phyloP scores from a whole-genome alignment of 2,888 invertebrate genomes.

The Trachelus troglodyta region DNA sequence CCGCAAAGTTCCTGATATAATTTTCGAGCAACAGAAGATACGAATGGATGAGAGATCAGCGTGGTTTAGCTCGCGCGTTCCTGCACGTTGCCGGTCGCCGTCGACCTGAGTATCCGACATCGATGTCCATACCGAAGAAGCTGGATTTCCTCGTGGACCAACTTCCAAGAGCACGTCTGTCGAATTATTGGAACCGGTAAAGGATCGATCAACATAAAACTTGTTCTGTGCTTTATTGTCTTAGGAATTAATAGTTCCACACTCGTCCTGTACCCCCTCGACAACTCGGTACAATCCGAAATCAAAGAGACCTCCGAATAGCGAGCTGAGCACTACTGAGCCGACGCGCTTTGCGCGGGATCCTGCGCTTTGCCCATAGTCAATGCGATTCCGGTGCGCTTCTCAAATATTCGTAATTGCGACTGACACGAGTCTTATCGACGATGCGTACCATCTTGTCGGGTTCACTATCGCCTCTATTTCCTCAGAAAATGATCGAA shows the following conservation, averaged over 20 bases:
- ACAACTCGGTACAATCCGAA: too few species aligned
- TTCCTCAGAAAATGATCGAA: neutral
- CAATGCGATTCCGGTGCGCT: too few species aligned
- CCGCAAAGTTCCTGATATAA: conserved; percentile 40
- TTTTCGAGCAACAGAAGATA: conserved; percentile 45
- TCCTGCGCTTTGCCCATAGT: too few species aligned
- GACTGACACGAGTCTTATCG: conserved; percentile 24
- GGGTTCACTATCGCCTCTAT: neutral
- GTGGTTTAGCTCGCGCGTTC: neutral
- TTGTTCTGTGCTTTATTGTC: too few species aligned
- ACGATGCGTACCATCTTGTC: too few species aligned
- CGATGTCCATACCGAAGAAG: conserved; percentile 13
- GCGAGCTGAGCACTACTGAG: neutral
- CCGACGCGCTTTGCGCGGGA: neutral
- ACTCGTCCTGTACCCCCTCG: too few species aligned
- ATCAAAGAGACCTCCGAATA: too few species aligned
- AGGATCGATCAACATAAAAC: too few species aligned
- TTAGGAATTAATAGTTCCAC: too few species aligned
- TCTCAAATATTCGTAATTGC: too few species aligned
- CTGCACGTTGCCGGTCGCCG: neutral
- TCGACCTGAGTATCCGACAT: neutral
- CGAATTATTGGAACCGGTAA: too few species aligned
- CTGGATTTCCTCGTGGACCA: conserved; percentile 25
- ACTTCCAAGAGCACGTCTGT: too few species aligned
- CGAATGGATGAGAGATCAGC: conserved; percentile 29